Evolutionary conservation across 2,113 vertebrate species (phyloP), one percentile per base, ranked within the genome.

Genomic region (Rhinichthys klamathensis): DNA sequence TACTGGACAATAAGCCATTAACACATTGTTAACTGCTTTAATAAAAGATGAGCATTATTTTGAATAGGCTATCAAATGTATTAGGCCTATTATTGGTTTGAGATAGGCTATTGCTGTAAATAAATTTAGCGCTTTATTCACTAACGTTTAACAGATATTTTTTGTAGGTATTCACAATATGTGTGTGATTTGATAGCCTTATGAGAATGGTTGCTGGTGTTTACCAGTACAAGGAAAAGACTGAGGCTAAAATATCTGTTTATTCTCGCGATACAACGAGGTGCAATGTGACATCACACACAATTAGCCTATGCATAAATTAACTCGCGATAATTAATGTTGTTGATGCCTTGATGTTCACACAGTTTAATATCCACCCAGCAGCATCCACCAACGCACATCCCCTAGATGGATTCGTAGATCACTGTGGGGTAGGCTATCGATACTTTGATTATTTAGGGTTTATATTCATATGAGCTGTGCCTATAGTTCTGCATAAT

Each of bases 271-370:
- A 88, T 86, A 86, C 65, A 80, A 77, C 63, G 67, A 51, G 77
- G 81, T 77, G 75, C 82, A 84, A 65, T 27, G 82, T 87, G 82
- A 88, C 87, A 85, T 88, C 87, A 85, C 84, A 38, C 74, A 85
- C 80, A 88, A 88, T 88, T 88, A 88, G 84, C 49, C 76, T 74
- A 80, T 86, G 87, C 87, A 88, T 88, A 88, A 88, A 88, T 88
- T 88, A 88, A 80, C 84, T 60, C 60, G 35, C 67, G 16, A 82
- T 85, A 85, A 88, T 88, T 86, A 88, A 86, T 86, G 78, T 80
- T 88, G 87, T 88, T 86, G 84, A 86, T 86, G 84, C 84, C 72
- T 86, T 88, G 84, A 86, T 80, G 80, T 86, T 77, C 84, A 58
- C 81, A 27, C 87, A 83, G 80, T 88, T 88, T 88, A 84, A 88